Evolutionary conservation across 1,140 invertebrate species (phyloP), one percentile per base, ranked within the genome.

Genomic region (Heterodera schachtii): DNA sequence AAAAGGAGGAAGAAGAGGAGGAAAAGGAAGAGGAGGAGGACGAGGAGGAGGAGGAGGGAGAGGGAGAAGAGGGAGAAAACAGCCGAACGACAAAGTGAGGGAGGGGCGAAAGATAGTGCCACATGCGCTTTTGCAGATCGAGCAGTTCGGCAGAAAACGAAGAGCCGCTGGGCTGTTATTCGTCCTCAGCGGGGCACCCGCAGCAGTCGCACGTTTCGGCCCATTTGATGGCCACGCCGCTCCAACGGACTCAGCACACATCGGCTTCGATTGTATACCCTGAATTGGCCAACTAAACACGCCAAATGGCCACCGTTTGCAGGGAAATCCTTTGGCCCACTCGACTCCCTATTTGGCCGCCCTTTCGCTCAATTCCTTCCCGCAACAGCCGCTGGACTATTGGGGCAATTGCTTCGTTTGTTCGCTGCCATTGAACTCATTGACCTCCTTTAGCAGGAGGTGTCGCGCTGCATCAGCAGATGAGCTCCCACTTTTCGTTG

Each of bases 31-130:
- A 74, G 31, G 31, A 31, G 31, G 31, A 31, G 31, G 31, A 84
- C 13, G 81, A 84, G 66, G 81, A 77, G 60, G 46, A 19, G 46
- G 43, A 46, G 41, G 81, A 82, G 47, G 81, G 84, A 21, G 81
- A 46, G 11, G 71, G 80, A 13, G 66, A 31, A 43, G 67, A 79
- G 19, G 78, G 31, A 21, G 19, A 74, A 19, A n/a, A n/a, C 43
- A 76, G 43, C 19, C 57, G 57, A 6, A 7, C 57, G 21, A 49
- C 75, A 47, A 76, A 69, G 46, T 76, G 43, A 57, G 31, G 16
- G 41, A 16, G 5, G 3, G 16, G 66, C n/a, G 31, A 8, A 31
- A 31, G 31, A 31, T 31, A 31, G 31, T 31, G 31, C 31, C 31
- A 31, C 31, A 31, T 31, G 31, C 31, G 31, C 31, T 31, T 31